Conservation (phyloP, 1,140 invertebrate genomes). For the Nymphalis io region DNA sequence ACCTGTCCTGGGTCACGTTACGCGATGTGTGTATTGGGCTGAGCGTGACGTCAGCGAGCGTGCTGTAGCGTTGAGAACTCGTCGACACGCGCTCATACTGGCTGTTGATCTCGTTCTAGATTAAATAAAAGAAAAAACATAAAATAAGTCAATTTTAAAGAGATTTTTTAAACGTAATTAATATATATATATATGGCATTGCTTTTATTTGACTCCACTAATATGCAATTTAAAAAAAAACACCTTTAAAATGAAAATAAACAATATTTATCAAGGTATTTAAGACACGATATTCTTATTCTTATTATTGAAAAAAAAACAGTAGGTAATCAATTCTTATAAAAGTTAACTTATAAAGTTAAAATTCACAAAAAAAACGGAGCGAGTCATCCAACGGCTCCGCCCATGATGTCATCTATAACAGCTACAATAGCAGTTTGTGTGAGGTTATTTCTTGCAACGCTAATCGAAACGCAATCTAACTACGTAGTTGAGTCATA, state of each 20-base stretch:
- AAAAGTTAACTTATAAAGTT: background rate
- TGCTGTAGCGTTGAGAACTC: conserved; percentile 54
- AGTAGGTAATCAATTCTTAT: background rate
- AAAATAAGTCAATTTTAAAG: no score
- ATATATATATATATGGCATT: no score
- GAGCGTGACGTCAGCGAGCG: conserved; percentile 65
- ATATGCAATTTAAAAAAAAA: no score
- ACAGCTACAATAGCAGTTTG: background rate
- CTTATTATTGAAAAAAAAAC: background rate
- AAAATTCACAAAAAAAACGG: background rate
- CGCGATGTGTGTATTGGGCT: conserved; percentile 62
- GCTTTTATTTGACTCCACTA: no score
- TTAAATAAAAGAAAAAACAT: conserved; percentile 34
- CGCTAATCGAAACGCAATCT: conserved; percentile 22
- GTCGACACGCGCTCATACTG: conserved; percentile 74
- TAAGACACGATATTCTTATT: no score
- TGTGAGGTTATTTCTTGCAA: conserved; percentile 4
- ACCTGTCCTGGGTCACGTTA: conserved; percentile 65
- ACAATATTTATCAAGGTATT: no score
- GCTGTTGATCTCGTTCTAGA: conserved; percentile 75
- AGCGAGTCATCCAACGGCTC: background rate
- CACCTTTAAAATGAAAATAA: no score
- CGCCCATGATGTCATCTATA: conserved; percentile 13
- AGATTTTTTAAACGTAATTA: no score
- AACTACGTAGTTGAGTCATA: conserved; percentile 5